Evolutionary conservation across 2,797 vertebrate species (phyloP).

Genomic region (Sebastes diploproa): DNA sequence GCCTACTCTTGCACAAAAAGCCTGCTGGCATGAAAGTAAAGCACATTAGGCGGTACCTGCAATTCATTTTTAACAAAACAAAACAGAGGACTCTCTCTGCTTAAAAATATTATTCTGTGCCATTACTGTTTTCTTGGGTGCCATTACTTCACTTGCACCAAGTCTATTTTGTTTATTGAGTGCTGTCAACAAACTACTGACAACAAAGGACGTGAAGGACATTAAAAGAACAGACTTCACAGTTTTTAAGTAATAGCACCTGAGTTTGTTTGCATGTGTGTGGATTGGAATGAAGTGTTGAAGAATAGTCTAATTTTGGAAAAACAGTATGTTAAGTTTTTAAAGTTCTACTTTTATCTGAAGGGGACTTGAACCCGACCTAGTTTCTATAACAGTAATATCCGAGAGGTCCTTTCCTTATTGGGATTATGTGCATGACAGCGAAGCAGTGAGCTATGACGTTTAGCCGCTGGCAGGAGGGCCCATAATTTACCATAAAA

Average conservation of each 20-base stretch:
- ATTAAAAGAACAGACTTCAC: not conserved
- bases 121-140: slow-evolving; percentile 18
- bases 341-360: slow-evolving; percentile 3
- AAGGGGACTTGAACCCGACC: slow-evolving; percentile 17
- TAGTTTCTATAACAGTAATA: slow-evolving; percentile 31
- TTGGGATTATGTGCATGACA: slow-evolving; percentile 53
- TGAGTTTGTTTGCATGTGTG: not conserved
- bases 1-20: slow-evolving; percentile 50
- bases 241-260: not conserved
- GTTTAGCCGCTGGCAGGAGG: slow-evolving; percentile 40
- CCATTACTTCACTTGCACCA: slow-evolving; percentile 24
- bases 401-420: slow-evolving; percentile 41
- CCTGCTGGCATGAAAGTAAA: slow-evolving; percentile 48
- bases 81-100: not conserved
- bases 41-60: slow-evolving; percentile 44
- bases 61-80: slow-evolving; percentile 47
- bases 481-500: slow-evolving; percentile 49
- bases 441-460: slow-evolving; percentile 41
- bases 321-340: slow-evolving; percentile 8
- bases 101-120: slow-evolving; percentile 24
- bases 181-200: slow-evolving; percentile 9
- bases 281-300: not conserved
- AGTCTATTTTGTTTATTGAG: slow-evolving; percentile 42
- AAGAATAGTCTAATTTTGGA: not conserved
- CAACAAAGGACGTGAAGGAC: slow-evolving; percentile 16